Evolutionary conservation across 1,140 invertebrate species (phyloP).

Genomic region (Heliconius himera): DNA sequence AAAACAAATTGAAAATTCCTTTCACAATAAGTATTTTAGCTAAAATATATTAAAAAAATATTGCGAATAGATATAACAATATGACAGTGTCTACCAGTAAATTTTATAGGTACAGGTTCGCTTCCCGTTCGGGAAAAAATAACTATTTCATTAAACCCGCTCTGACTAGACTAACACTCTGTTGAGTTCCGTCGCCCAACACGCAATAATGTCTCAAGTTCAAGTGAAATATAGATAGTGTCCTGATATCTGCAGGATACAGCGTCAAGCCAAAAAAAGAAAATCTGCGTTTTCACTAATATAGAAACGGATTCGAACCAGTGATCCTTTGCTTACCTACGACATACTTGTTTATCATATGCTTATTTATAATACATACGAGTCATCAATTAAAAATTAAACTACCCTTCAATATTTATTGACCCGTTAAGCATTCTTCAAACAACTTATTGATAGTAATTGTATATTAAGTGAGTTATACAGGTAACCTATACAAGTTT

Average conservation of each 20-base stretch:
- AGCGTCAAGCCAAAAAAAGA: neutral
- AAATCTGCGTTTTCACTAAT: neutral
- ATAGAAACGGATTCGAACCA: neutral
- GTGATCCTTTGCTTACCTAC: neutral
- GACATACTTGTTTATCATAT: neutral
- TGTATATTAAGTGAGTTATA: neutral
- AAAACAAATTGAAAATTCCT: too few species aligned
- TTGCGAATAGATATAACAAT: too few species aligned
- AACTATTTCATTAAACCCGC: too few species aligned
- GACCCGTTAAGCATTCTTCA: neutral
- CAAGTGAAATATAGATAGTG: neutral
- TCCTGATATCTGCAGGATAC: too few species aligned
- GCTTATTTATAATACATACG: neutral
- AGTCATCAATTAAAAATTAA: neutral
- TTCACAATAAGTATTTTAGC: too few species aligned
- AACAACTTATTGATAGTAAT: neutral
- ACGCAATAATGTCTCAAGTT: neutral
- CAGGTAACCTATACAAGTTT: neutral
- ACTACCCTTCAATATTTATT: slow-evolving; percentile 6
- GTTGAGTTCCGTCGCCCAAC: neutral
- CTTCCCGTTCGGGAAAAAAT: too few species aligned
- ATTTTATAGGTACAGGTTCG: too few species aligned
- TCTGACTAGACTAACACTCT: neutral
- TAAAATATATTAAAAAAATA: too few species aligned
- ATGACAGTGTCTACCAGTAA: too few species aligned